A percentile compares a stretch with the other conserved stretches of the same genome.
Evolutionary conservation across 2,797 vertebrate species (phyloP).

Genomic region (Dryobates pubescens): DNA sequence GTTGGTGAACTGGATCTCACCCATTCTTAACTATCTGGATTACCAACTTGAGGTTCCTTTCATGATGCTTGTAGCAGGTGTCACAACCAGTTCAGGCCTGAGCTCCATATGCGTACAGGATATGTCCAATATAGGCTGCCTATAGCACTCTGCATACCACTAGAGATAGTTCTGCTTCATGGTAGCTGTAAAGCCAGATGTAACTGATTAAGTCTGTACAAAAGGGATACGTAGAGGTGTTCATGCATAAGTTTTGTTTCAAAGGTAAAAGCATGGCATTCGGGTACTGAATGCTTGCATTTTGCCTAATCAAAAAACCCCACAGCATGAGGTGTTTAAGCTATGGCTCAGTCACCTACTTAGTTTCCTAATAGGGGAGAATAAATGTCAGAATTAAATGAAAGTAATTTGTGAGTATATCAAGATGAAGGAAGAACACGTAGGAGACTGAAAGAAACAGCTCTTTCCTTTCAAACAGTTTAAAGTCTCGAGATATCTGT

Average conservation of each 20-base stretch:
- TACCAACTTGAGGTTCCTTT: not conserved
- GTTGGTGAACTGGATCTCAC: not conserved
- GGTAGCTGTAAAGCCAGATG: not conserved
- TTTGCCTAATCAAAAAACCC: not conserved
- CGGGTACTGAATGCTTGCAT: not conserved
- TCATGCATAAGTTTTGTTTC: not conserved
- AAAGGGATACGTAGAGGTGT: not conserved
- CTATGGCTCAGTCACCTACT: not conserved
- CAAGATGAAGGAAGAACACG: not conserved
- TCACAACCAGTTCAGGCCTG: not conserved
- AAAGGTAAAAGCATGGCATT: not conserved
- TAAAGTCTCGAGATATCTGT: not conserved
- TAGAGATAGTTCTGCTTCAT: not conserved
- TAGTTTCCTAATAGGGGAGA: not conserved
- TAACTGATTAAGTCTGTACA: not conserved
- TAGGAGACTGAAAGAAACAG: not conserved
- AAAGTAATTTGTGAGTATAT: not conserved
- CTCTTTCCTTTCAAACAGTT: not conserved
- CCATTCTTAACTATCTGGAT: not conserved
- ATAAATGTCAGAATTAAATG: not conserved
- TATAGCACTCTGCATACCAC: accelerated
- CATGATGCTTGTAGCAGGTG: not conserved
- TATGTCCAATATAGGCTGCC: not conserved
- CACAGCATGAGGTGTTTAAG: not conserved
- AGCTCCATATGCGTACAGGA: not conserved